A percentile compares a stretch with the other conserved stretches of the same genome.
phyloP scores from a whole-genome alignment of 2,797 vertebrate genomes.

The Eupleurogrammus muticus region DNA sequence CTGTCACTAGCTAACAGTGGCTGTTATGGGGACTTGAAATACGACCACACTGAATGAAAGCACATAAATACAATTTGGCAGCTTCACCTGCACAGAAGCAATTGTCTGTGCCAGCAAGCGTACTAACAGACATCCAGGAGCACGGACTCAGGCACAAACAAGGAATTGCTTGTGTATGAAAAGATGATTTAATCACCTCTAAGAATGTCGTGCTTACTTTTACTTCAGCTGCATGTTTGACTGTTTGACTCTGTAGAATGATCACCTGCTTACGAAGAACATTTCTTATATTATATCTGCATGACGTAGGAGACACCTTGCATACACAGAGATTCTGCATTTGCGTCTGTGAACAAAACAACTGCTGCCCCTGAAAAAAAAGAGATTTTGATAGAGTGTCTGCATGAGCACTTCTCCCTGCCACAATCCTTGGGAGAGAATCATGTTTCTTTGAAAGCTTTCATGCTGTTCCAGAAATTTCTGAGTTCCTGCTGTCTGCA shows the following conservation, averaged over 20 bases:
- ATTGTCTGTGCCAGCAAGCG: conserved; percentile 30
- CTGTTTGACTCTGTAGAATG: not conserved
- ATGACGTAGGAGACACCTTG: too few species aligned
- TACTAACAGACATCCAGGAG: conserved; percentile 17
- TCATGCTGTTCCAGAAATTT: conserved; percentile 67
- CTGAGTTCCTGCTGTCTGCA: conserved; percentile 62
- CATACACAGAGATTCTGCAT: too few species aligned
- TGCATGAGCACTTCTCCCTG: conserved; percentile 55
- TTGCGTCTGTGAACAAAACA: conserved; percentile 32
- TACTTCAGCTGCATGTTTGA: not conserved
- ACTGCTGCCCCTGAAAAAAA: conserved; percentile 5
- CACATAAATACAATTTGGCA: conserved; percentile 63
- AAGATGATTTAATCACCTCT: conserved; percentile 16
- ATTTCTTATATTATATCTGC: too few species aligned
- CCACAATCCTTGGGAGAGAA: conserved; percentile 53
- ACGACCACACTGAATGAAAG: conserved; percentile 64
- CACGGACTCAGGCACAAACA: conserved; percentile 30
- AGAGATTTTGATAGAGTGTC: conserved; percentile 37
- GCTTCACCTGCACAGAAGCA: conserved; percentile 51
- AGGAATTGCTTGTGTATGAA: conserved; percentile 3
- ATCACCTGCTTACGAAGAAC: not conserved
- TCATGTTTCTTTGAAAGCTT: conserved; percentile 74
- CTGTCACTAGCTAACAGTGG: conserved; percentile 63
- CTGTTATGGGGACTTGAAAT: conserved; percentile 66
- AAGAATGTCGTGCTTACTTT: conserved; percentile 11